These are phyloP conservation scores for Drosophila rufa DNA, from an alignment of 1,140 invertebrate genomes.

Conservation along the genomic window DNA sequence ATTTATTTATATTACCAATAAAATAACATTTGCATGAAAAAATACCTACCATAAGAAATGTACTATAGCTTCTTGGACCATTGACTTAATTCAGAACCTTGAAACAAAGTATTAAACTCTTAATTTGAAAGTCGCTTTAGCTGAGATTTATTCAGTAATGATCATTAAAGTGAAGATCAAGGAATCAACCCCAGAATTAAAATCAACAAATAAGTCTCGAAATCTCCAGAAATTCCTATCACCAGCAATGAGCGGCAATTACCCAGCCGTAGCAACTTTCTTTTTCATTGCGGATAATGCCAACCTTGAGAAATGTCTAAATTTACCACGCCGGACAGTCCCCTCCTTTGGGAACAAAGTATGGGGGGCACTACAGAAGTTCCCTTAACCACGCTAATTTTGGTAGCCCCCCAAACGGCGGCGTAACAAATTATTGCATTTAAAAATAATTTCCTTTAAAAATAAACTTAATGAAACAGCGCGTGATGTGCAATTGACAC, in stretches of 20 bases:
- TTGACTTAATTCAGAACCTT: too few species aligned
- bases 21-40: too few species aligned
- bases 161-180: too few species aligned
- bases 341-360: constrained; percentile 10
- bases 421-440: constrained; percentile 71
- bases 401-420: constrained; percentile 26
- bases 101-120: too few species aligned
- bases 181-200: too few species aligned
- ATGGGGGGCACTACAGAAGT: constrained; percentile 30
- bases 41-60: too few species aligned
- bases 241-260: not conserved
- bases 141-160: too few species aligned
- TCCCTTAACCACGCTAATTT: constrained; percentile 50
- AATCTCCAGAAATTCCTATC: not conserved
- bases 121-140: too few species aligned
- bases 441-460: constrained; percentile 78
- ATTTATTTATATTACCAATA: too few species aligned
- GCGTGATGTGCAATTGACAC: constrained; percentile 77
- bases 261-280: constrained; percentile 39
- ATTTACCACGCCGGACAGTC: constrained; percentile 32
- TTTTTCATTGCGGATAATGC: constrained; percentile 39
- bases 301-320: constrained; percentile 67
- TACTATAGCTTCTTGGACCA: too few species aligned
- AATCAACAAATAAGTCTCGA: too few species aligned
- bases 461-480: constrained; percentile 75